These are phyloP conservation scores for Dascyllus trimaculatus DNA, from an alignment of 2,113 vertebrate genomes.

Conservation along the genomic window DNA sequence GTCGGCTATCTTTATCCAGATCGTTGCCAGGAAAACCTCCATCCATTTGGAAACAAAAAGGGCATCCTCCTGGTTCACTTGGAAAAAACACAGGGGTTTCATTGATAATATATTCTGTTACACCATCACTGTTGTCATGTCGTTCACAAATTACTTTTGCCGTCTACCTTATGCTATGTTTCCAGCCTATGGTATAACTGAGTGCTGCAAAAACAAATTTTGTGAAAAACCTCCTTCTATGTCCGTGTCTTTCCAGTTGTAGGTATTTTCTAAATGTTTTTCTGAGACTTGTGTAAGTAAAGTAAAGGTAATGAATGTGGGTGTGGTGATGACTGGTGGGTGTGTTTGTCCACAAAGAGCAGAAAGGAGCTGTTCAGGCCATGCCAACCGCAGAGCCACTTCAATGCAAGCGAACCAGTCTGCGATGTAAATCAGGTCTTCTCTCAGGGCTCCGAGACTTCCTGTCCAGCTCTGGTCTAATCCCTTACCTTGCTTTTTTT, in stretches of 20 bases:
- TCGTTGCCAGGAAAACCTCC: conserved; percentile 67
- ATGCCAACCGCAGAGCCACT: conserved; percentile 51
- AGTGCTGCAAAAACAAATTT: not conserved
- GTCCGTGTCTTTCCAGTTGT: not conserved
- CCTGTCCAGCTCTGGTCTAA: conserved; percentile 52
- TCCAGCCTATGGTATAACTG: not conserved
- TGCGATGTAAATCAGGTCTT: conserved; percentile 40
- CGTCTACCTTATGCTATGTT: not conserved
- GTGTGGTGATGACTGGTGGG: conserved; percentile 45
- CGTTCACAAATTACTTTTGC: not conserved
- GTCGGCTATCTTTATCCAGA: conserved; percentile 76
- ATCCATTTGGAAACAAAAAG: conserved; percentile 64
- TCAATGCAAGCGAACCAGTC: conserved; percentile 33
- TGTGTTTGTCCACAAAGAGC: conserved; percentile 58
- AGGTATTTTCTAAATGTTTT: conserved; percentile 31
- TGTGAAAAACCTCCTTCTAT: not conserved
- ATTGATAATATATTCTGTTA: conserved; percentile 47
- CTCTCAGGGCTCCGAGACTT: conserved; percentile 47
- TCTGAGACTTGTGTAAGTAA: conserved; percentile 23
- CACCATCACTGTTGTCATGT: conserved; percentile 1
- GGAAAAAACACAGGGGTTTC: conserved; percentile 43
- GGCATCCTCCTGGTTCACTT: conserved; percentile 53
- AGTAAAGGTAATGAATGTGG: conserved; percentile 47
- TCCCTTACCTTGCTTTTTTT: conserved; percentile 56
- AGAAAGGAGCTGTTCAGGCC: conserved; percentile 68